phyloP scores from a whole-genome alignment of 1,140 invertebrate species.

The Lordiphosa stackelbergi region DNA sequence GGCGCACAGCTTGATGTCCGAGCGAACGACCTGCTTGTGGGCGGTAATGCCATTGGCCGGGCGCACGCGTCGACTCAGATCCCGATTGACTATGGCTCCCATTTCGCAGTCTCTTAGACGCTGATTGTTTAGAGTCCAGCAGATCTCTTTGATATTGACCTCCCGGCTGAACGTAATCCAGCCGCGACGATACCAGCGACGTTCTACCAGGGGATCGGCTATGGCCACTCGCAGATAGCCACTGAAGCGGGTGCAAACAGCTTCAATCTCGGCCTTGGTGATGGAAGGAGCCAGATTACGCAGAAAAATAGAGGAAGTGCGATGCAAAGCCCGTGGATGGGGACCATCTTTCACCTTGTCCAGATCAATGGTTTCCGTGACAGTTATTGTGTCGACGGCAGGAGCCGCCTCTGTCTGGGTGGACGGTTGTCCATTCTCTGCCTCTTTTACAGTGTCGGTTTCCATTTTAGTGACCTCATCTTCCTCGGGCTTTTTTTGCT shows the following conservation, averaged over 20 bases:
- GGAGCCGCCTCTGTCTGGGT: neutral
- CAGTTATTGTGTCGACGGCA: conserved; percentile 22
- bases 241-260: conserved; percentile 95
- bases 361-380: conserved; percentile 66
- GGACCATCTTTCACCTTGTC: conserved; percentile 79
- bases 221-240: conserved; percentile 98
- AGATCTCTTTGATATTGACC: conserved; percentile 99
- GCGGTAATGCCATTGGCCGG: conserved; percentile 94
- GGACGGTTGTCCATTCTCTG: conserved; percentile 34
- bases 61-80: conserved; percentile 93
- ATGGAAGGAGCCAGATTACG: conserved; percentile 96
- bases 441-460: conserved; percentile 57
- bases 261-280: conserved; percentile 97
- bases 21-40: conserved; percentile 92
- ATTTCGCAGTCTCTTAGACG: conserved; percentile 91
- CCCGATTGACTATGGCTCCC: conserved; percentile 95
- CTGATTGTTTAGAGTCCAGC: conserved; percentile 98
- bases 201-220: conserved; percentile 96
- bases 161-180: conserved; percentile 99
- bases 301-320: conserved; percentile 97
- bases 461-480: neutral
- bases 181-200: conserved; percentile 95
- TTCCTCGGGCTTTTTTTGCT: conserved; percentile 9
- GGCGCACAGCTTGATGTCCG: conserved; percentile 95
- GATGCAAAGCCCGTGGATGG: conserved; percentile 87